A percentile compares a stretch with the other conserved stretches of the same genome.
Conservation (phyloP, 2,797 vertebrate genomes). For the Momotus momota region DNA sequence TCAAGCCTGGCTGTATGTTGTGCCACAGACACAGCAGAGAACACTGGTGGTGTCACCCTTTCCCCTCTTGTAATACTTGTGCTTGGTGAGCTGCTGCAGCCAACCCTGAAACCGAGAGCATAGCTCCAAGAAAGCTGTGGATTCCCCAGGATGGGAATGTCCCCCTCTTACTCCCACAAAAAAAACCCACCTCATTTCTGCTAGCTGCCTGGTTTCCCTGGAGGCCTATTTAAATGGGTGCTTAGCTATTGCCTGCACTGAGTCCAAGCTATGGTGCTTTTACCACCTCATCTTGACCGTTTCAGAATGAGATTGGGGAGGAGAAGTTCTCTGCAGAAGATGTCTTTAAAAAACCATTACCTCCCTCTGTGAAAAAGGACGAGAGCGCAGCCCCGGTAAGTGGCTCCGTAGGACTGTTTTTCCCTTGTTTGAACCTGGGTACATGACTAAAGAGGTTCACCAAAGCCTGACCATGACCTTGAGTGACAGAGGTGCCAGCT, state of each 20-base stretch:
- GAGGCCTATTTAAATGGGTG: not conserved
- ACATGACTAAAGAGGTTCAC: not conserved
- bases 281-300: constrained; percentile 32
- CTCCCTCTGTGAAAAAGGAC: constrained; percentile 91
- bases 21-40: not conserved
- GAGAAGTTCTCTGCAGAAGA: constrained; percentile 83
- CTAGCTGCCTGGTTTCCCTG: not conserved
- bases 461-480: not conserved
- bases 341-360: constrained; percentile 95
- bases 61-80: not conserved
- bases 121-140: not conserved
- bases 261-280: not conserved
- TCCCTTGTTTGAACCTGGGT: not conserved
- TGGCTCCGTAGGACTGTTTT: not conserved
- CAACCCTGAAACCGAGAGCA: not conserved
- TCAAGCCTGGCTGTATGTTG: not conserved
- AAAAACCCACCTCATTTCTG: not conserved
- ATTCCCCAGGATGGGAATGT: not conserved
- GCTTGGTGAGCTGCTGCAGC: not conserved
- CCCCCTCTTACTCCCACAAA: not conserved
- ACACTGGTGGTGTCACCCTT: not conserved
- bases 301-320: constrained; percentile 77
- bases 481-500: not conserved
- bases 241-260: not conserved
- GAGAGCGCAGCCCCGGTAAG: constrained; percentile 86